Base-by-base conservation (phyloP, 2,113 vertebrate species). In the Epinephelus lanceolatus region DNA sequence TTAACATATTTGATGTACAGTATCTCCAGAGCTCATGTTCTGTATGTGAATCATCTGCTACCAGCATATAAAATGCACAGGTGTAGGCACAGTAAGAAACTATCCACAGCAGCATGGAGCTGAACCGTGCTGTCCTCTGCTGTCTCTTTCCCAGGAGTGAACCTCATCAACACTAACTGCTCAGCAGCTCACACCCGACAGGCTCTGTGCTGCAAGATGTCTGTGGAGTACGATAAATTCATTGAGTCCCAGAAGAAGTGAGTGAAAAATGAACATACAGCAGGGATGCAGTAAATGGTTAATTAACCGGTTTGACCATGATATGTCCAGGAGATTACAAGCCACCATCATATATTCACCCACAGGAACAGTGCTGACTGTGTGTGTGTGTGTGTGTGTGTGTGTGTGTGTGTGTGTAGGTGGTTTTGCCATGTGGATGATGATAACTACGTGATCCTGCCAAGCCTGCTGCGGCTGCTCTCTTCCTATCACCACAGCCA, bases 341-440 rank as follows among this genome's bases (percentile, higher is more conserved):
- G 18, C 23, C n/a, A 12, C 25, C 30, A 27, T 5, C 51, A 30
- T 13, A 8, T 19, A 19, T 21, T 21, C 3, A 33, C 27, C 5
- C 49, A 0, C 25, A 37, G 9, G 9, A 47, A 30, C 57, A n/a
- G 2, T 23, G 3, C 61, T 76, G 23, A 21, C 2, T 79, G 8
- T 68, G n/a, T 53, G 1, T 66, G 40, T 68, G 0, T n/a, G 27
- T 78, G 55, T 78, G 5, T 40, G 40, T 78, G 8, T 67, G 19
- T 53, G 1, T 42, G 40, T 42, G 3, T 42, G 3, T 70, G 49
- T 72, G 0, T 40, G 0, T 76, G 7, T 18, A 99, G 98, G 84
- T 99, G 98, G 98, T 99, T 99, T 94, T 99, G 98, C 92, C 98
- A 99, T 0, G 93, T 99, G 91, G 98, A 99, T 0, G 98, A 99